A percentile compares a stretch with the other conserved stretches of the same genome.
phyloP scores from a whole-genome alignment of 2,797 vertebrate species.

The Chrosomus eos region DNA sequence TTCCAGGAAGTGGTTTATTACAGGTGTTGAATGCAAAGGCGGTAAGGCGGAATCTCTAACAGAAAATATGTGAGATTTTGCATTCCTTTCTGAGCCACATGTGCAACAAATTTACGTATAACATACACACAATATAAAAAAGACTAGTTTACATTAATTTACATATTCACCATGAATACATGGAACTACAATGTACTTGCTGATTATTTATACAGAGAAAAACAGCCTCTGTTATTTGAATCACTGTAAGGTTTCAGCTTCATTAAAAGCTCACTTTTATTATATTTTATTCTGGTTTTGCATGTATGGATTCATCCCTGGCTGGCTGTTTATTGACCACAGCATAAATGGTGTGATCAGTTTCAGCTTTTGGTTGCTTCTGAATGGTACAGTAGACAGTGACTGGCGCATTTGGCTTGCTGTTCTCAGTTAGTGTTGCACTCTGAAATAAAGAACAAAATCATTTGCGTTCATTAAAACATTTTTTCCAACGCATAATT shows the following conservation, averaged over 20 bases:
- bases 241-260: background rate
- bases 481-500: background rate
- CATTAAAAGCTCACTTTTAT: background rate
- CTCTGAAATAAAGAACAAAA: background rate
- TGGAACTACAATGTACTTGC: background rate
- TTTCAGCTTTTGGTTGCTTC: background rate
- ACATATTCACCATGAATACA: background rate
- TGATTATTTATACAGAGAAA: background rate
- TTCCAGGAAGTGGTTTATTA: background rate
- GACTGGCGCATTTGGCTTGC: background rate
- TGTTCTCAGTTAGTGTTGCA: background rate
- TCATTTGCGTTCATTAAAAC: background rate
- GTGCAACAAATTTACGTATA: background rate
- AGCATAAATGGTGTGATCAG: slow-evolving; percentile 5
- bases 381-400: background rate
- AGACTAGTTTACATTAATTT: background rate
- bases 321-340: background rate
- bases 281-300: background rate
- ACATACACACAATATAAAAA: too few relatives aligned
- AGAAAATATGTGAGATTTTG: background rate
- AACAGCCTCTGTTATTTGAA: background rate
- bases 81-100: background rate
- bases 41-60: background rate
- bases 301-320: background rate
- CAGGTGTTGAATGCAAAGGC: background rate